Conservation (phyloP, 2,888 invertebrate species). For the Caenorhabditis sp. region DNA sequence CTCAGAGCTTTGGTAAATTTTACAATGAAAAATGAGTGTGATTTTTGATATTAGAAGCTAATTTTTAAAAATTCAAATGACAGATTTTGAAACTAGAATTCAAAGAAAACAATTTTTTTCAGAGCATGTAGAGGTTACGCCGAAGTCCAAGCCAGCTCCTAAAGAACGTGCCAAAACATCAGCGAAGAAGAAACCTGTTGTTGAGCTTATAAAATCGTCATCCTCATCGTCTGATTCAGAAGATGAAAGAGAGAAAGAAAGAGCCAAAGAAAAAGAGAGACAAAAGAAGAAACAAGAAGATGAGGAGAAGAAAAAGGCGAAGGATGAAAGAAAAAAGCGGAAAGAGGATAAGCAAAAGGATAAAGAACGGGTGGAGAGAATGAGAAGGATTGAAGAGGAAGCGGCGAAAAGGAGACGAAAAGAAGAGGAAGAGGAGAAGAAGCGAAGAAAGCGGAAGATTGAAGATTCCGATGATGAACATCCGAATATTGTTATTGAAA, state of each 20-base stretch:
- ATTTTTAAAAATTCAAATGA: too few relatives aligned
- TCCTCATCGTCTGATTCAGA: slow-evolving; percentile 3
- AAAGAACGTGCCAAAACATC: not conserved
- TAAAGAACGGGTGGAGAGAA: slow-evolving; percentile 9
- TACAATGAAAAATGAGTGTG: too few relatives aligned
- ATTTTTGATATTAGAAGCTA: too few relatives aligned
- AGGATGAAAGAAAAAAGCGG: slow-evolving; percentile 12
- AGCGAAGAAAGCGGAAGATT: slow-evolving; percentile 3
- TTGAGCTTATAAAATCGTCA: not conserved
- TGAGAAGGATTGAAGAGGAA: slow-evolving; percentile 13
- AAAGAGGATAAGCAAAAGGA: slow-evolving; percentile 14
- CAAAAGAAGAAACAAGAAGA: slow-evolving; percentile 5
- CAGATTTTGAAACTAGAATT: too few relatives aligned
- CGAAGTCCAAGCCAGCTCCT: not conserved
- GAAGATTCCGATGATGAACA: slow-evolving; percentile 2
- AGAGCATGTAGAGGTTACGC: not conserved
- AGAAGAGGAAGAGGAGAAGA: slow-evolving; percentile 11
- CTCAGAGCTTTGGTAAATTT: too few relatives aligned
- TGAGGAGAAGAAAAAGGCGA: slow-evolving; percentile 11
- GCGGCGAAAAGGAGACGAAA: not conserved
- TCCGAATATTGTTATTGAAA: slow-evolving; percentile 4
- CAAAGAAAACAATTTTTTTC: too few relatives aligned
- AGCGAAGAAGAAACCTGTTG: slow-evolving; percentile 2
- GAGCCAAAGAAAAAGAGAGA: slow-evolving; percentile 3
- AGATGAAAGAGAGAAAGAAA: not conserved